Evolutionary conservation across 2,113 vertebrate species (phyloP).

Genomic region (Dendropsophus ebraccatus): DNA sequence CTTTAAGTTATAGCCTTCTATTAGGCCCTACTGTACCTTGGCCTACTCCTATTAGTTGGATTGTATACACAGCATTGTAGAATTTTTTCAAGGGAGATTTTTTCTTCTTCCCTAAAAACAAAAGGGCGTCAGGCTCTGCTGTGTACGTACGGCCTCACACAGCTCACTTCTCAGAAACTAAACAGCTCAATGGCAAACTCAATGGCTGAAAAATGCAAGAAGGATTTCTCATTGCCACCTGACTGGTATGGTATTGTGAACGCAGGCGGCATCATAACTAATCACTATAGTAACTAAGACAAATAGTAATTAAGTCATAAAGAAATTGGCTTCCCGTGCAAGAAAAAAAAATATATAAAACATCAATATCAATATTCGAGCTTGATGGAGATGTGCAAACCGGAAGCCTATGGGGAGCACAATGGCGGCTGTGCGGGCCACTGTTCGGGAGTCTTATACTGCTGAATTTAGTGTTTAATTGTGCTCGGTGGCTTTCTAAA

Average conservation of each 20-base stretch:
- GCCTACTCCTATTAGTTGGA: too few relatives aligned
- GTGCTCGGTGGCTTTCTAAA: constrained; percentile 89
- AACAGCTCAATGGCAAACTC: neutral
- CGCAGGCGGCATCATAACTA: neutral
- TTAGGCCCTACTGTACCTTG: too few relatives aligned
- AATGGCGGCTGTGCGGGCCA: constrained; percentile 25
- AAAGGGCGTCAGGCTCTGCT: too few relatives aligned
- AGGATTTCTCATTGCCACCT: neutral
- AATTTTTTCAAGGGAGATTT: too few relatives aligned
- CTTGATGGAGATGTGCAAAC: neutral
- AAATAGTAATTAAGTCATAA: neutral
- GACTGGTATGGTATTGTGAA: neutral
- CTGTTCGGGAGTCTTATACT: constrained; percentile 71
- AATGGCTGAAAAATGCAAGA: neutral
- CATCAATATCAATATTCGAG: neutral
- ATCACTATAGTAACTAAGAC: neutral
- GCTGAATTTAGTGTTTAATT: constrained; percentile 82
- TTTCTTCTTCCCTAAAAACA: too few relatives aligned
- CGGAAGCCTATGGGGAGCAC: neutral
- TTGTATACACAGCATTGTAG: too few relatives aligned
- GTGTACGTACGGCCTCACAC: too few relatives aligned
- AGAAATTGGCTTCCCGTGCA: neutral
- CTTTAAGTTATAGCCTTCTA: too few relatives aligned
- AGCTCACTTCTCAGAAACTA: neutral
- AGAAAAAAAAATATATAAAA: neutral